These are phyloP conservation scores for Acipenser oxyrinchus DNA, from an alignment of 2,797 vertebrate species.

Conservation along the genomic window DNA sequence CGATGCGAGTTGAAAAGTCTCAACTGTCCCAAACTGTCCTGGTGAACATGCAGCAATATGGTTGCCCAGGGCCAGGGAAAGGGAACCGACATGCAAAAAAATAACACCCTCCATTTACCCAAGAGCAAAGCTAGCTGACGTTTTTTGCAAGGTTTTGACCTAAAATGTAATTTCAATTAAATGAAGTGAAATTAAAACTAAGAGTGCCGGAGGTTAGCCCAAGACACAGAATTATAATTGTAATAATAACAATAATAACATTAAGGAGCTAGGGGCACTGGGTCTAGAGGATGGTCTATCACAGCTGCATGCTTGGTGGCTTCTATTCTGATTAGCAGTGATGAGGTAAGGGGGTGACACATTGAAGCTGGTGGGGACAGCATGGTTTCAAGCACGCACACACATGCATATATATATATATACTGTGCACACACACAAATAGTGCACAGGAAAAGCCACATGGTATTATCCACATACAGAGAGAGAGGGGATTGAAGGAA, in stretches of 20 bases:
- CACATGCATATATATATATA: constrained; percentile 4
- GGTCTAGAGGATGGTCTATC: constrained; percentile 47
- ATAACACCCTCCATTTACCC: constrained; percentile 28
- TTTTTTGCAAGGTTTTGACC: constrained; percentile 41
- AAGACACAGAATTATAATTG: constrained; percentile 29
- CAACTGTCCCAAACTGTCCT: too few species aligned
- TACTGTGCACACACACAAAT: constrained; percentile 16
- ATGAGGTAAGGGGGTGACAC: constrained; percentile 60
- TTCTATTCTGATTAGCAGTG: constrained; percentile 58
- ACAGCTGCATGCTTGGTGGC: constrained; percentile 53
- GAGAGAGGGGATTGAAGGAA: constrained; percentile 55
- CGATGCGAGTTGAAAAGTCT: too few species aligned
- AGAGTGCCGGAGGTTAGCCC: constrained; percentile 35
- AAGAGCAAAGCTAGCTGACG: constrained; percentile 27
- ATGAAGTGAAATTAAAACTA: constrained; percentile 22
- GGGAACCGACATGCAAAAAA: too few species aligned
- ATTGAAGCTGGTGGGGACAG: constrained; percentile 42
- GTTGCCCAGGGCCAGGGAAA: too few species aligned
- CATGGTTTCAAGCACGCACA: constrained; percentile 22
- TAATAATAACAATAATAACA: too few species aligned
- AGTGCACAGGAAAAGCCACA: not conserved
- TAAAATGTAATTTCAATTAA: constrained; percentile 50
- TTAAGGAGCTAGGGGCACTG: not conserved
- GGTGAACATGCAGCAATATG: too few species aligned
- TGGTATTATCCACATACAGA: constrained; percentile 41